These are phyloP conservation scores for Sycophila texana DNA, from an alignment of 2,888 invertebrate species.

Conservation along the genomic window DNA sequence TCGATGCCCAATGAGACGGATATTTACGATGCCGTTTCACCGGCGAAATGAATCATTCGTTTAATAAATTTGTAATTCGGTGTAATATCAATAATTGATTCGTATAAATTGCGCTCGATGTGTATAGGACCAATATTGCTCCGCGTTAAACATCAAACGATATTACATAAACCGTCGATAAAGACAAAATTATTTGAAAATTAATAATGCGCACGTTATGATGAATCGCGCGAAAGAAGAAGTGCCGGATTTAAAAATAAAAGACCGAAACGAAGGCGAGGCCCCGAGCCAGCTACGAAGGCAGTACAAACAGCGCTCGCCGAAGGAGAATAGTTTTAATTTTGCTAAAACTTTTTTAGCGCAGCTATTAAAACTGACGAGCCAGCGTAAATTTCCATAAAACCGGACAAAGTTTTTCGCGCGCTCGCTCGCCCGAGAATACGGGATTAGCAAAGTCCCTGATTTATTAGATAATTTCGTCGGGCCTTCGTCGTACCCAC, in stretches of 20 bases:
- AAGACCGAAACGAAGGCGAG: no score
- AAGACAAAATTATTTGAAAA: no score
- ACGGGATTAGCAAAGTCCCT: conserved; percentile 57
- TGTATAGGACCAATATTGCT: no score
- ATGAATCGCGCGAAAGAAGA: no score
- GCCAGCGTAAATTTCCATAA: conserved; percentile 54
- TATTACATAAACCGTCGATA: no score
- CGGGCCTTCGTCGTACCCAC: background rate
- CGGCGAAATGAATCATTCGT: background rate
- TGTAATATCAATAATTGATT: background rate
- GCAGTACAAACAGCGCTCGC: background rate
- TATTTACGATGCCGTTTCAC: no score
- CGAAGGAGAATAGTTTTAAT: conserved; percentile 52
- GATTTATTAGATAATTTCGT: conserved; percentile 58
- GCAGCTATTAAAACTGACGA: conserved; percentile 54
- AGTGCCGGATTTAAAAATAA: no score
- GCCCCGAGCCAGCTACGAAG: background rate
- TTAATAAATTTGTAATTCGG: background rate
- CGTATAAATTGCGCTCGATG: no score
- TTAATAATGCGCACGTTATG: no score
- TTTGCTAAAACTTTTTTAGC: conserved; percentile 49
- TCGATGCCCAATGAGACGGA: no score
- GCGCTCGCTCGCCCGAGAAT: conserved; percentile 31
- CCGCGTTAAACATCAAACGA: no score
- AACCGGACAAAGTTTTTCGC: conserved; percentile 55